phyloP scores from a whole-genome alignment of 2,113 vertebrate species.

The Rhea americana region DNA sequence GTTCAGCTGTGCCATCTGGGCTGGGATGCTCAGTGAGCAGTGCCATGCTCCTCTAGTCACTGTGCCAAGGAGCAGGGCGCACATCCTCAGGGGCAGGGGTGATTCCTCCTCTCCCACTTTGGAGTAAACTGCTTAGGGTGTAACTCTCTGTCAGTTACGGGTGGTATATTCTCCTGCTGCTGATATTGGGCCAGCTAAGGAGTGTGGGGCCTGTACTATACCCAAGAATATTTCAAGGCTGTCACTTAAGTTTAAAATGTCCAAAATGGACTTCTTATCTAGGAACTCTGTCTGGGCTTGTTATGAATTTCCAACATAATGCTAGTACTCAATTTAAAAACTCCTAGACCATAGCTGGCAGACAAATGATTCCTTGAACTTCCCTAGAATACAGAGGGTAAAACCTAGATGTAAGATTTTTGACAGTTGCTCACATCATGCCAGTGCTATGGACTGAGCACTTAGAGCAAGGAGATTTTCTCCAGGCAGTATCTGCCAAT shows the following conservation, averaged over 20 bases:
- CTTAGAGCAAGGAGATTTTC: not conserved
- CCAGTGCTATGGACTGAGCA: not conserved
- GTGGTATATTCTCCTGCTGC: not conserved
- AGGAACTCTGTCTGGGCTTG: not conserved
- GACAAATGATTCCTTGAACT: not conserved
- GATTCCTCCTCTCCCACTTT: not conserved
- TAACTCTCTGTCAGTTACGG: fast-evolving
- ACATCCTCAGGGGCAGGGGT: not conserved
- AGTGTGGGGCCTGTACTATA: not conserved
- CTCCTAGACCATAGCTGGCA: not conserved
- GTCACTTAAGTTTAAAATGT: not conserved
- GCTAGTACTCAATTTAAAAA: not conserved
- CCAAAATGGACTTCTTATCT: not conserved
- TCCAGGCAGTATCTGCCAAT: not conserved
- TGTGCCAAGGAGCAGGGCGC: not conserved
- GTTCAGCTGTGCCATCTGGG: constrained; percentile 59
- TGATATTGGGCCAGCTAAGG: not conserved
- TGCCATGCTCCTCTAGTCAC: constrained; percentile 60
- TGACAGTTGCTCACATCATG: not conserved
- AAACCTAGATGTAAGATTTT: not conserved
- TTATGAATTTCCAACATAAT: not conserved
- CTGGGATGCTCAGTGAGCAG: not conserved
- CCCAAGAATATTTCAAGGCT: not conserved
- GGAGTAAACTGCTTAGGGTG: not conserved
- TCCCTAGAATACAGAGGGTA: not conserved